Evolutionary conservation across 2,797 vertebrate genomes (phyloP).

Genomic region (Betta splendens): DNA sequence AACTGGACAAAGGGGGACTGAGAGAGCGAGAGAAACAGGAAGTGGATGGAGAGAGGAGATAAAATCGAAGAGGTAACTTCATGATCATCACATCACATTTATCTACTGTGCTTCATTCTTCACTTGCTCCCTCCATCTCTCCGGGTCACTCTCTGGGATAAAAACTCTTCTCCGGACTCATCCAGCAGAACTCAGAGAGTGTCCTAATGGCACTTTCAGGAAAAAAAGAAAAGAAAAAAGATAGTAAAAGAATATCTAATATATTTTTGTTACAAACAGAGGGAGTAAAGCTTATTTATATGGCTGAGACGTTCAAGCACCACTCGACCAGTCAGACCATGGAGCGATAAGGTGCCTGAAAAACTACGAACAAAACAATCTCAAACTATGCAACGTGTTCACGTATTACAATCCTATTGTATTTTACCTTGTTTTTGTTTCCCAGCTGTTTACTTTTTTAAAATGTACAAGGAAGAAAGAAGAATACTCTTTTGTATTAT

Average conservation of each 20-base stretch:
- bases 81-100: neutral
- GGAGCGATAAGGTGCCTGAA: constrained; percentile 91
- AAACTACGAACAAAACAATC: constrained; percentile 67
- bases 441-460: constrained; percentile 89
- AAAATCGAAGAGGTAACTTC: neutral
- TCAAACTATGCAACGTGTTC: constrained; percentile 98
- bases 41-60: neutral
- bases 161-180: constrained; percentile 32
- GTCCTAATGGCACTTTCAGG: constrained; percentile 81
- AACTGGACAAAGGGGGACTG: constrained; percentile 34
- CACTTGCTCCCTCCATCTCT: constrained; percentile 20
- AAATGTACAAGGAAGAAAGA: constrained; percentile 77
- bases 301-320: constrained; percentile 65
- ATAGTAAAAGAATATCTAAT: constrained; percentile 80
- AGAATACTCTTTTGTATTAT: constrained; percentile 78
- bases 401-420: constrained; percentile 76
- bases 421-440: constrained; percentile 66
- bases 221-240: constrained; percentile 60
- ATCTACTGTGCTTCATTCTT: neutral
- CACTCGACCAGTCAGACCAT: constrained; percentile 51
- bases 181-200: constrained; percentile 67
- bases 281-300: constrained; percentile 84
- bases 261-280: constrained; percentile 86
- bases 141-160: constrained; percentile 30
- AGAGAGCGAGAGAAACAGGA: neutral